Percentiles rank a stretch among this genome's conserved stretches.
Evolutionary conservation across 2,888 invertebrate genomes (phyloP).

Genomic region (Nycteola revayana): DNA sequence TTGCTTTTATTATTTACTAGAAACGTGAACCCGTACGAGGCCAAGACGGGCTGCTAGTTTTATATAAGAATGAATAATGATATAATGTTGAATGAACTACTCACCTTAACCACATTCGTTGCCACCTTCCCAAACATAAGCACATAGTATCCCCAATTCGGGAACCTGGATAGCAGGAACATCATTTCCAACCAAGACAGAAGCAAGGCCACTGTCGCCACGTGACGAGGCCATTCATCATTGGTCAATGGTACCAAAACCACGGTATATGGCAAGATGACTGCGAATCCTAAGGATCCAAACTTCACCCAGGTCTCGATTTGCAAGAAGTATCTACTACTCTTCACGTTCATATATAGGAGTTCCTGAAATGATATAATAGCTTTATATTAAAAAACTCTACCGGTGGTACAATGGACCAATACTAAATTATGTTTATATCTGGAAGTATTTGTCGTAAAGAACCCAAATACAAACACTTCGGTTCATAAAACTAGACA

Average conservation of each 20-base stretch:
- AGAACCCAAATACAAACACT: no score
- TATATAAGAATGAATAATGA: no score
- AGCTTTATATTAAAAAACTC: background rate
- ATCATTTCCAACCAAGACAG: conserved; percentile 81
- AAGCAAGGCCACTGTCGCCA: conserved; percentile 76
- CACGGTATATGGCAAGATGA: conserved; percentile 62
- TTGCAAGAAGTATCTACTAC: conserved; percentile 74
- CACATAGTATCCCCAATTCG: conserved; percentile 82
- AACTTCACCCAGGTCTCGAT: conserved; percentile 82
- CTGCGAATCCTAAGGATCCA: conserved; percentile 65
- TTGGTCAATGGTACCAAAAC: conserved; percentile 35
- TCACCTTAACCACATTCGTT: conserved; percentile 78
- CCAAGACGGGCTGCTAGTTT: no score
- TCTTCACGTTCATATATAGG: conserved; percentile 72
- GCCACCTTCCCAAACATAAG: conserved; percentile 84
- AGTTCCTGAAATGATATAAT: conserved; percentile 62
- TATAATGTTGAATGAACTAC: no score
- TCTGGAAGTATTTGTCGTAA: no score
- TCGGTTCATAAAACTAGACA: no score
- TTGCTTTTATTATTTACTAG: no score
- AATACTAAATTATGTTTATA: no score
- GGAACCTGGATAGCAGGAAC: conserved; percentile 80
- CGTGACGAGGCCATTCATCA: conserved; percentile 69
- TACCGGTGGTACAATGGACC: no score
- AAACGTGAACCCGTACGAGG: no score